Conservation (phyloP, 2,888 invertebrate species). For the Rhamnusium bicolor region DNA sequence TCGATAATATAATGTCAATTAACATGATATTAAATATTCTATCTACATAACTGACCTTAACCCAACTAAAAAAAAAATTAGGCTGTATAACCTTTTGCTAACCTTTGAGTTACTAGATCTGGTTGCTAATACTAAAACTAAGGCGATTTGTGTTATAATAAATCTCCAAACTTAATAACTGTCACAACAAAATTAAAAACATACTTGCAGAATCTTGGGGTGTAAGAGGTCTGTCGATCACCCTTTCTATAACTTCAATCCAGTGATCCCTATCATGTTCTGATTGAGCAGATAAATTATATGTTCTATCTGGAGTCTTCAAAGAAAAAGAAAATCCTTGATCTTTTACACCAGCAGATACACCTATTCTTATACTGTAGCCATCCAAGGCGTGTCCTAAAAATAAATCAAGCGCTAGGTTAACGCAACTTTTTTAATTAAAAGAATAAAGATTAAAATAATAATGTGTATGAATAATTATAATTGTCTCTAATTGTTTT, state of each 20-base stretch:
- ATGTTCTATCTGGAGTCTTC: constrained; percentile 85
- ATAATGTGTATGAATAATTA: too few species aligned
- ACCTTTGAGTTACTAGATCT: too few species aligned
- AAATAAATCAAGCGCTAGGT: neutral
- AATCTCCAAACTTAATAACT: too few species aligned
- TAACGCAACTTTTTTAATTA: neutral
- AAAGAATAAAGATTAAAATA: too few species aligned
- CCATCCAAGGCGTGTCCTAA: constrained; percentile 83
- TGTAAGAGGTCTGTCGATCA: constrained; percentile 83
- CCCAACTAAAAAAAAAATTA: too few species aligned
- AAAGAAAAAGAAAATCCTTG: constrained; percentile 88
- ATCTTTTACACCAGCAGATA: constrained; percentile 80
- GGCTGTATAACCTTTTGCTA: too few species aligned
- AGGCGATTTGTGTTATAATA: too few species aligned
- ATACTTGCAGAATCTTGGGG: constrained; percentile 85
- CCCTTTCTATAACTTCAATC: constrained; percentile 84
- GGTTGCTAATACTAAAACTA: too few species aligned
- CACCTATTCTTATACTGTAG: constrained; percentile 81
- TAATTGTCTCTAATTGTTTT: too few species aligned
- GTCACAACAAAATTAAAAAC: constrained; percentile 59
- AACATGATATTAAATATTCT: too few species aligned
- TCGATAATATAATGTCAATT: too few species aligned
- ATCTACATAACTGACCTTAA: too few species aligned
- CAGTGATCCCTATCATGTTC: constrained; percentile 86
- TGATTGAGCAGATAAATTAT: constrained; percentile 83